A percentile compares a stretch with the other conserved stretches of the same genome.
These are phyloP conservation scores for Oncorhynchus mykiss DNA, from an alignment of 2,113 vertebrate genomes.

Conservation along the genomic window DNA sequence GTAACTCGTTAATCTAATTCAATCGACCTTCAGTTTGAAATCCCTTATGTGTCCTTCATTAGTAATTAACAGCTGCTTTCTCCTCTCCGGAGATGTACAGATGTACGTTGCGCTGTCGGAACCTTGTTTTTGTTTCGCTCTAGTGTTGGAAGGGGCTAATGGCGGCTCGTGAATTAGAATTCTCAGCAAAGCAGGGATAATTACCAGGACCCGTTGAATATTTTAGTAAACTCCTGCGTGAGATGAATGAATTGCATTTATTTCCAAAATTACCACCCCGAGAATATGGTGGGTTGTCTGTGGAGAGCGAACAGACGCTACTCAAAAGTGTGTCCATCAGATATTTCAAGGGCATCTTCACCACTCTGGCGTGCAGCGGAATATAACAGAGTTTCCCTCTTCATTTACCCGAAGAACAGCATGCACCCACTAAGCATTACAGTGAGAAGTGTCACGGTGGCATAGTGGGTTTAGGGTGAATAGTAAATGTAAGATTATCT, in stretches of 20 bases:
- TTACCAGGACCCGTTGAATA: constrained; percentile 57
- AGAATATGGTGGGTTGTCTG: constrained; percentile 13
- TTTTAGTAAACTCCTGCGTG: constrained; percentile 36
- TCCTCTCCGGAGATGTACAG: constrained; percentile 52
- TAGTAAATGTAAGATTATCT: background rate
- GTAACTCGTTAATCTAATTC: constrained; percentile 41
- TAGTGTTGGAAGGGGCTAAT: constrained; percentile 24
- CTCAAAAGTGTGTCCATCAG: constrained; percentile 30
- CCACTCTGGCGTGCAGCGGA: background rate
- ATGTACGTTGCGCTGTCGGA: background rate
- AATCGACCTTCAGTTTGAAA: constrained; percentile 64
- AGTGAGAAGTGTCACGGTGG: background rate
- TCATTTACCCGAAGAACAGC: background rate
- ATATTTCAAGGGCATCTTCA: constrained; percentile 25
- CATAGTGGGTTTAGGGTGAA: background rate
- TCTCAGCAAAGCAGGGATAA: constrained; percentile 42
- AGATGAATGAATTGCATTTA: constrained; percentile 41
- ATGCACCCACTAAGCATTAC: background rate
- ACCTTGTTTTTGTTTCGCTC: constrained; percentile 19
- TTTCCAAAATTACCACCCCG: constrained; percentile 16
- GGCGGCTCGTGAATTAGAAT: constrained; percentile 39
- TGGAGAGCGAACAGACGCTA: constrained; percentile 20
- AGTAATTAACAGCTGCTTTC: constrained; percentile 64
- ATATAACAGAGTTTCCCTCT: background rate
- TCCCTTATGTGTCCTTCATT: constrained; percentile 59